Percentiles rank a stretch among this genome's conserved stretches.
phyloP scores from a whole-genome alignment of 2,113 vertebrate genomes.

The Phalacrocorax brasilianus region DNA sequence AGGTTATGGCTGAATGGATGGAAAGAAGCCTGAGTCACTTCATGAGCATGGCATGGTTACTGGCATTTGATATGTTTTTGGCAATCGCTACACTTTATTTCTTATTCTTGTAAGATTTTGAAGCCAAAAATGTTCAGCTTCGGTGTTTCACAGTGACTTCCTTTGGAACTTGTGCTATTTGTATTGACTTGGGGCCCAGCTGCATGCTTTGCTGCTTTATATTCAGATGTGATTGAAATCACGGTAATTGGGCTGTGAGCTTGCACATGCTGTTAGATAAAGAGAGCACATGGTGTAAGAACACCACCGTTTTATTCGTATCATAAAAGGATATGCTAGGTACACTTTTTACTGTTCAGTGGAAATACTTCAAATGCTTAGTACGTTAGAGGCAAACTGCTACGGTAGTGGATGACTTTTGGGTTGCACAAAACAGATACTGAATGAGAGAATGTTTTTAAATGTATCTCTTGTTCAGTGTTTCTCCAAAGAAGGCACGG shows the following conservation, averaged over 20 bases:
- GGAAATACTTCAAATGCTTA: background rate
- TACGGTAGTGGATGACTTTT: background rate
- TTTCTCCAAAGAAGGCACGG: background rate
- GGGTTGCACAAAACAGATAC: background rate
- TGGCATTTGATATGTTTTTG: background rate
- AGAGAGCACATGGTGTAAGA: background rate
- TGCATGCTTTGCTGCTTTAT: background rate
- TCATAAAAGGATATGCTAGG: background rate
- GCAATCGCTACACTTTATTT: background rate
- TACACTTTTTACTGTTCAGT: background rate
- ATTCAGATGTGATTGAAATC: background rate
- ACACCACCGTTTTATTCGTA: background rate
- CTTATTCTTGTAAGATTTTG: background rate
- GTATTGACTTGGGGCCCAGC: background rate
- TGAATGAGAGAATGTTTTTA: background rate
- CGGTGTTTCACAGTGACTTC: background rate
- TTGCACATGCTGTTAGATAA: background rate
- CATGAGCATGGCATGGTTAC: background rate
- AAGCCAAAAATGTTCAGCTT: accelerated
- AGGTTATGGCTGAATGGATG: background rate
- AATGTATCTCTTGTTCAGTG: background rate
- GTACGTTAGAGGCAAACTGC: background rate
- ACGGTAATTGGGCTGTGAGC: background rate
- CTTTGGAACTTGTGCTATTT: background rate
- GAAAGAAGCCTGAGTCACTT: background rate